Percentiles rank a stretch among this genome's conserved stretches.
Evolutionary conservation across 2,888 invertebrate genomes (phyloP).

Genomic region (Polydrusus cervinus): DNA sequence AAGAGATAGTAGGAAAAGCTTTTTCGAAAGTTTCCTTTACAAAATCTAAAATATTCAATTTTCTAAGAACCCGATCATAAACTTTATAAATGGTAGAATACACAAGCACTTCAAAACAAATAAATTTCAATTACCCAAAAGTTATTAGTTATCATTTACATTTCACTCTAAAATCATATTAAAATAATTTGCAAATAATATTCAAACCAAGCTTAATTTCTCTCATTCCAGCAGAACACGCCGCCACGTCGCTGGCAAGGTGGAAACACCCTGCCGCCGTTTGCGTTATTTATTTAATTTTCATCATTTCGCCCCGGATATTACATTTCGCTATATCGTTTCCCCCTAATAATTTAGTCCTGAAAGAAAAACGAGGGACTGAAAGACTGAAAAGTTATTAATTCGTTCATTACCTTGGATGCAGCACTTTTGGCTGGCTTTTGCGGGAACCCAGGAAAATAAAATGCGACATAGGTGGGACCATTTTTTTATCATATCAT

Average conservation of each 20-base stretch:
- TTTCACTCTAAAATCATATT: background rate
- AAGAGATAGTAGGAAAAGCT: too few relatives aligned
- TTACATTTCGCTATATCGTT: conserved; percentile 52
- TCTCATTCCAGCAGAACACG: conserved; percentile 5
- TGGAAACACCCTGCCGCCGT: conserved; percentile 45
- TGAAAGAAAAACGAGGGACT: conserved; percentile 40
- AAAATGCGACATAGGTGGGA: conserved; percentile 39
- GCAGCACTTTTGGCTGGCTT: conserved; percentile 36
- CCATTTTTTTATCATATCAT: too few relatives aligned
- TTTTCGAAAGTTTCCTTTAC: too few relatives aligned
- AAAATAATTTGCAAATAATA: conserved; percentile 24
- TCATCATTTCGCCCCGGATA: conserved; percentile 55
- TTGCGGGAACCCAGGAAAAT: conserved; percentile 28
- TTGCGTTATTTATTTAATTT: conserved; percentile 57
- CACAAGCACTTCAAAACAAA: background rate
- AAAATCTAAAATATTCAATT: too few relatives aligned
- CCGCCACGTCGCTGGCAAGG: conserved; percentile 22
- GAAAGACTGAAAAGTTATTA: conserved; percentile 45
- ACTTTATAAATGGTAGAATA: too few relatives aligned
- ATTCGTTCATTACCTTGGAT: conserved; percentile 47
- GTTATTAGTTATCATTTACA: background rate
- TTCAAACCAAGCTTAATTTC: conserved; percentile 17
- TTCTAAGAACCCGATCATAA: too few relatives aligned
- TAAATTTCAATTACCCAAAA: background rate
- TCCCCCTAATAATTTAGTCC: conserved; percentile 52